Evolutionary conservation across 1,140 invertebrate species (phyloP), one percentile per base, ranked within the genome.

Genomic region (Phocides pigmalion): DNA sequence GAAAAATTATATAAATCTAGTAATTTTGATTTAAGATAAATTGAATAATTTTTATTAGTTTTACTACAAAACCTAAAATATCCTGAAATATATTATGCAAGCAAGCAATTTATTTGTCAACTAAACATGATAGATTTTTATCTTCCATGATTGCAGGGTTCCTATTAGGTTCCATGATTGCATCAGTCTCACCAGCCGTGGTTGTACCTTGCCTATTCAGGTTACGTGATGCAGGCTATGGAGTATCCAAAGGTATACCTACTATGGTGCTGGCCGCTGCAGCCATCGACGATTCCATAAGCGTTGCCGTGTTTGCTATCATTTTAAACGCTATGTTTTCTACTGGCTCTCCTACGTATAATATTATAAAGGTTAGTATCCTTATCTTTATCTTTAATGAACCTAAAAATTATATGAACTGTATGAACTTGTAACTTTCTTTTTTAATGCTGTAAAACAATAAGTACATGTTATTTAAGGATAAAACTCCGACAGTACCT

Each of bases 121-220:
- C n/a, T n/a, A n/a, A n/a, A n/a, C n/a, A n/a, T 22, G 20, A 22
- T 22, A 22, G 20, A 22, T 22, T 22, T 46, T 46, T 1, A 46
- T 47, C 69, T 58, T 19, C n/a, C n/a, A n/a, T n/a, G n/a, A 5
- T 88, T 87, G 22, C 67, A 92, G 91, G 76, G 56, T 95, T 98
- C 64, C 93, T 99, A 37, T 93, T 98, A 19, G 97, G 97, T 70
- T 96, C 96, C 68, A 95, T 98, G 62, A 93, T 98, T 50, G 96
- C 97, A 0, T 98, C 98, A 2, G 98, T 99, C 1, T 98, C 98
- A 0, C 98, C 98, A 1, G 98, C 98, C 6, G 98, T 99, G 1
- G 97, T 99, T 4, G 98, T 99, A 0, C 98, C 98, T 0, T 97
- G 96, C 72, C 93, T 99, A 32, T 95, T 99, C 64, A 93, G 95